phyloP scores from a whole-genome alignment of 2,113 vertebrate genomes.

The Sorex fumeus region DNA sequence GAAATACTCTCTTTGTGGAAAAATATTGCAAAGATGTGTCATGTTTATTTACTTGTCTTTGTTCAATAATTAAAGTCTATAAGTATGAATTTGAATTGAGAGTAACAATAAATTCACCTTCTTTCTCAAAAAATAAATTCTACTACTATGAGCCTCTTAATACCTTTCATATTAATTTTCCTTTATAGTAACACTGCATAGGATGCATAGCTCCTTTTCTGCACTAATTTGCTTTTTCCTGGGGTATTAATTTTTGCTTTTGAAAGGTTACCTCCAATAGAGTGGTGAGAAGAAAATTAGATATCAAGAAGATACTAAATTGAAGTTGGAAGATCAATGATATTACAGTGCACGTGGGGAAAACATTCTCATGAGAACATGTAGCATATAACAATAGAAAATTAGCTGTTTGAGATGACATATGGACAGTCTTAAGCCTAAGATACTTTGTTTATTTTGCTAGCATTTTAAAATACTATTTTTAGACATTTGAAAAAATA shows the following conservation, averaged over 20 bases:
- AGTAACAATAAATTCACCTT: background rate
- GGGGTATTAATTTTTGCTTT: background rate
- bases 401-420: background rate
- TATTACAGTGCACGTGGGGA: background rate
- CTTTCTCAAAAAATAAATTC: conserved; percentile 20
- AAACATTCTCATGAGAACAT: background rate
- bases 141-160: background rate
- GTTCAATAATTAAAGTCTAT: background rate
- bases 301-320: background rate
- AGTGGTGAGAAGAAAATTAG: background rate
- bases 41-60: background rate
- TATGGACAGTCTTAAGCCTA: background rate
- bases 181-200: background rate
- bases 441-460: background rate
- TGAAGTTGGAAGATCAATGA: background rate
- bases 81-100: background rate
- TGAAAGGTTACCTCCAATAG: background rate
- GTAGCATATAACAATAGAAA: background rate
- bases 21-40: background rate
- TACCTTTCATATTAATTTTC: conserved; percentile 7
- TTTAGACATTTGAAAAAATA: background rate
- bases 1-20: background rate
- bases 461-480: background rate
- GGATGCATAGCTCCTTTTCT: background rate
- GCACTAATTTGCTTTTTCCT: background rate